Base-by-base conservation (phyloP, 2,888 invertebrate species). In the Mesorhabditis sp. region DNA sequence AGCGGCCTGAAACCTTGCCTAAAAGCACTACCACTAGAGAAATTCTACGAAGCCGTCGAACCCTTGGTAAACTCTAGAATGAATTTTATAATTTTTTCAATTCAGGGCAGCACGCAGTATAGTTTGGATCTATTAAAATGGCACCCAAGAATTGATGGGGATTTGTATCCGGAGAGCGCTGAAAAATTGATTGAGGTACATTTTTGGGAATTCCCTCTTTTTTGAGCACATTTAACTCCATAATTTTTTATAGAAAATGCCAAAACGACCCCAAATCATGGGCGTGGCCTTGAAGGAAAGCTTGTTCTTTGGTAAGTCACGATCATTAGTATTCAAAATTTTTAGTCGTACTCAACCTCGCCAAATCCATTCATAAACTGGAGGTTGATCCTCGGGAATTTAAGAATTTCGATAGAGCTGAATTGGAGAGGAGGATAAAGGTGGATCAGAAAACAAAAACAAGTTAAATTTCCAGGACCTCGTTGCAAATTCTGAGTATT, bases 291-390 rank as follows among this genome's bases (percentile, higher is more conserved):
- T 50, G 58, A 50, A 50, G n/a, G 58, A 50, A 50, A 50, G 58
- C 58, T n/a, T 50, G 10, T 50, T 50, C n/a, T 50, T 50, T n/a
- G 58, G 58, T 50, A 50, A 50, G n/a, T 50, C n/a, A n/a, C 58
- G 1, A 50, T 13, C n/a, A 50, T 50, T 50, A 13, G 58, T 50
- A 50, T n/a, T 13, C 1, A 50, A 50, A 50, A 50, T 10, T 50
- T 50, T 10, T 50, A 50, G 58, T 50, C n/a, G 58, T 50, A 1
- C 58, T 50, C 58, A n/a, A n/a, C 7, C n/a, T 10, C 2, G n/a
- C 58, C 10, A 50, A n/a, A 50, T 50, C 58, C 2, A 50, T 50
- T 50, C 58, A 50, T 50, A 50, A 50, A 50, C 2, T 50, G 58
- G 58, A 50, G 58, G 58, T 50, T 2, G n/a, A 50, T 50, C 58